Base-by-base conservation (phyloP, 2,888 invertebrate species). In the Parasteatoda lunata region DNA sequence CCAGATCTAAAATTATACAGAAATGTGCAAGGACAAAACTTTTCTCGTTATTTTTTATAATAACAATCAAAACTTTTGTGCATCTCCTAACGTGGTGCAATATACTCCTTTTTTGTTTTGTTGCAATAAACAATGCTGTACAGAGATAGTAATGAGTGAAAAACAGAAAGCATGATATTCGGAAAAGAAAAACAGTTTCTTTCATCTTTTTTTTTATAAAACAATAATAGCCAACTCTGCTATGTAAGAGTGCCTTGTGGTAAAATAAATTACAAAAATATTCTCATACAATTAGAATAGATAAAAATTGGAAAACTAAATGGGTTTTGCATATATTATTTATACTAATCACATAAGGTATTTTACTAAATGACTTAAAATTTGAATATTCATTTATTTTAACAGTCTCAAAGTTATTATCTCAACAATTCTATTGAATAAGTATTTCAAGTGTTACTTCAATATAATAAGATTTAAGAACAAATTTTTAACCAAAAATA, bases 131-230 rank as follows among this genome's bases (percentile, higher is more conserved):
- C 45, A 59, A 78, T 66, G 69, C 82, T 87, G 72, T 78, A 87
- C 87, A 87, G 68, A 73, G 87, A 87, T 87, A 82, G 82, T 48
- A 84, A 78, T 84, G 84, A 79, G 83, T 80, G 79, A 80, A 72
- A 84, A 79, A 85, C 75, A 54, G 69, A 79, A 64, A 65, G 72
- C 51, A 82, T 47, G 51, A 52, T 48, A 71, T 71, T 79, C 71
- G 15, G 64, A 72, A 65, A 68, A 73, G 66, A 73, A 68, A 69
- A 68, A 45, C 51, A 47, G 71, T 65, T 54, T 30, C 30, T 30
- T 30, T 30, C 30, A 30, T 30, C 2, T 30, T 30, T 30, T 30
- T 77, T 77, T 66, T 11, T 77, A 84, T 77, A 84, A 75, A 77
- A 73, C 47, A 11, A 82, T 9, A 73, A n/a, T 45, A 54, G 47